A percentile compares a stretch with the other conserved stretches of the same genome.
These are phyloP conservation scores for Drosophila orena DNA, from an alignment of 1,140 invertebrate genomes.

Conservation along the genomic window DNA sequence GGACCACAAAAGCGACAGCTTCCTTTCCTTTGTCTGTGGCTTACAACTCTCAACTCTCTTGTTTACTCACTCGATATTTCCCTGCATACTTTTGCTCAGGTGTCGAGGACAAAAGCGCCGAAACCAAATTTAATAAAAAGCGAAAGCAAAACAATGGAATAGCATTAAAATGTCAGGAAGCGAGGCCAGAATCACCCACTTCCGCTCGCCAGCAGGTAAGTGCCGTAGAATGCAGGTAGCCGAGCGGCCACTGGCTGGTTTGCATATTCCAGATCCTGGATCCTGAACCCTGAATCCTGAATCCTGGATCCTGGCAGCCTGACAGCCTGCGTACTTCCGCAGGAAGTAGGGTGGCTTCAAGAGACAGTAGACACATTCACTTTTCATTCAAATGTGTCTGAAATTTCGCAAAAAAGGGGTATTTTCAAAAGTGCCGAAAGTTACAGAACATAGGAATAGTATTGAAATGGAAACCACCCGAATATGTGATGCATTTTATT, in stretches of 20 bases:
- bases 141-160: constrained; percentile 60
- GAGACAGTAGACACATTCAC: constrained; percentile 4
- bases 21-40: constrained; percentile 52
- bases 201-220: constrained; percentile 59
- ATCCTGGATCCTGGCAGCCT: constrained; percentile 4
- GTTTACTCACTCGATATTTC: constrained; percentile 45
- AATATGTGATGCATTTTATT: too few species aligned
- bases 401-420: too few species aligned
- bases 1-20: constrained; percentile 73
- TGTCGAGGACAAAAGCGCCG: constrained; percentile 58
- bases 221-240: constrained; percentile 18
- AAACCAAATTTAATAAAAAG: constrained; percentile 80
- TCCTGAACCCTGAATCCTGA: too few species aligned
- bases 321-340: constrained; percentile 39
- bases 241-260: constrained; percentile 7
- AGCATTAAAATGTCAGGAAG: constrained; percentile 5
- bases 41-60: constrained; percentile 6
- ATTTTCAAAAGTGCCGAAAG: too few species aligned
- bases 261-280: constrained; percentile 20
- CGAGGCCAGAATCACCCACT: constrained; percentile 53
- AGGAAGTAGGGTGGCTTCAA: constrained; percentile 10
- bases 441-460: too few species aligned
- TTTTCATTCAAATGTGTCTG: constrained; percentile 1
- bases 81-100: constrained; percentile 53
- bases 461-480: too few species aligned